Evolutionary conservation across 2,797 vertebrate species (phyloP).

Genomic region (Amazonetta brasiliensis): DNA sequence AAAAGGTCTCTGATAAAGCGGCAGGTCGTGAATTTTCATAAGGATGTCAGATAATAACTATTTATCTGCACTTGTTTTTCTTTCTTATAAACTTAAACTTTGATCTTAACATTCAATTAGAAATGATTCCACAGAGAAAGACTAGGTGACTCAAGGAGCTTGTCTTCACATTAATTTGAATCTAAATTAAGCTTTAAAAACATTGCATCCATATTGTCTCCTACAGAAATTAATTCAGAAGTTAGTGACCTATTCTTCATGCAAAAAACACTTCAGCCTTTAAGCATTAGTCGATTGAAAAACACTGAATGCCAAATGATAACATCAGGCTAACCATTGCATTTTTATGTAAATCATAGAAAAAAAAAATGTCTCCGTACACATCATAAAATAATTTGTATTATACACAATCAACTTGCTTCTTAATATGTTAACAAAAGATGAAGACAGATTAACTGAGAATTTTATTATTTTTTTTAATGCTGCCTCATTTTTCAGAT

Average conservation of each 20-base stretch:
- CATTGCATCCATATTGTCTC: constrained; percentile 26
- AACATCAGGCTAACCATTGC: neutral
- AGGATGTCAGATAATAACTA: constrained; percentile 84
- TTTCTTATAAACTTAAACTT: constrained; percentile 87
- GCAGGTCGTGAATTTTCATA: constrained; percentile 85
- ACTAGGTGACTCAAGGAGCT: constrained; percentile 72
- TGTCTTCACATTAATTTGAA: constrained; percentile 63
- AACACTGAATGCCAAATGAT: neutral
- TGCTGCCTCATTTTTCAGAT: neutral
- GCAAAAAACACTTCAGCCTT: constrained; percentile 6
- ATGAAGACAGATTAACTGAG: neutral
- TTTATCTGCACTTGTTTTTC: constrained; percentile 87
- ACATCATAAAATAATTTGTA: constrained; percentile 18
- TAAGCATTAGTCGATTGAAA: neutral
- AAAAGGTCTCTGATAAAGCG: constrained; percentile 78
- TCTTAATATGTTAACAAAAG: neutral
- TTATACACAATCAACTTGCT: neutral
- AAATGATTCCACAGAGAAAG: constrained; percentile 76
- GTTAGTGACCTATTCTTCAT: constrained; percentile 5
- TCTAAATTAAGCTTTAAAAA: constrained; percentile 66
- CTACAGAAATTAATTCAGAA: constrained; percentile 57
- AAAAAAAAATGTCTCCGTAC: neutral
- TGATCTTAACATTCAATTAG: constrained; percentile 87
- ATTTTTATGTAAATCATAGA: constrained; percentile 35
- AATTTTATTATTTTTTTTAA: neutral